Base-by-base conservation (phyloP, 2,797 vertebrate species). In the Mycteria americana region DNA sequence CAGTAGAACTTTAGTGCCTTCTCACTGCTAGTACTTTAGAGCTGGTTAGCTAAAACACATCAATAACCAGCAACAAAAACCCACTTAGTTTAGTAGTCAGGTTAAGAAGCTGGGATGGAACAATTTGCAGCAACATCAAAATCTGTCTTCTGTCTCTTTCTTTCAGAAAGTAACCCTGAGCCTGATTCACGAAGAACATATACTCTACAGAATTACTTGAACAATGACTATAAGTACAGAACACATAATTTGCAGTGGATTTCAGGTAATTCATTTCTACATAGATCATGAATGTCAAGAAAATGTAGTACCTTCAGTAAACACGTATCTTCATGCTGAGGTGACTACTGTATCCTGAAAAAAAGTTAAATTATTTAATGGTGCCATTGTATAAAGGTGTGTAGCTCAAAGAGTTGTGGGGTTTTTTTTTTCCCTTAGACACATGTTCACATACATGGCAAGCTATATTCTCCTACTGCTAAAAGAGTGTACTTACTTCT, bases 121-220 rank as follows among this genome's bases (percentile, higher is more conserved):
- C 25, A 81, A 54, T 25, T 72, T 85, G 23, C 63, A 81, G 51
- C 21, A 37, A 50, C 11, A 43, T 81, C 48, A 86, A 84, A 85
- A 91, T 91, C 62, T 95, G 35, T 62, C 14, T 85, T 76, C 25
- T 68, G 2, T 89, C 39, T 79, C 50, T 89, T 89, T 92, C 63
- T 95, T 92, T 88, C 93, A 93, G 73, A 93, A 97, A 96, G 88
- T 78, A 65, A 77, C 17, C 4, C 89, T 88, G 97, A 98, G 67
- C 6, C 23, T 87, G 98, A 98, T 78, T 33, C 54, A 30, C 96
- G 97, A 43, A 96, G 15, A 88, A 98, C 97, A 0, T 98, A 98
- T 11, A 97, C 96, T 24, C 92, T 98, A 35, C 80, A 86, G 59
- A 98, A 98, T 96, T 98, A 98, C 90, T 96, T 98, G 94, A 97